phyloP scores from a whole-genome alignment of 2,888 invertebrate species.

The Corbicula japonica region DNA sequence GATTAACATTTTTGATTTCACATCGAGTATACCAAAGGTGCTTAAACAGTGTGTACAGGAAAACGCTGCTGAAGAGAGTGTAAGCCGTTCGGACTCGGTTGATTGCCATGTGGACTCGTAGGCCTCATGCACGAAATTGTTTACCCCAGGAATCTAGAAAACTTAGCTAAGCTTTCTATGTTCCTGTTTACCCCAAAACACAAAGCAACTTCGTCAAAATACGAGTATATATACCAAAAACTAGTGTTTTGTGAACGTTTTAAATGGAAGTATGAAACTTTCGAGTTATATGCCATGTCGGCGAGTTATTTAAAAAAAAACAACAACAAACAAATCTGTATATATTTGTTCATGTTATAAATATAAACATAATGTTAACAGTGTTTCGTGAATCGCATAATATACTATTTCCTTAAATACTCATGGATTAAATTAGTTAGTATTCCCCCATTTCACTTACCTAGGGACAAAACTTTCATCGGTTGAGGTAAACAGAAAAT shows the following conservation, averaged over 20 bases:
- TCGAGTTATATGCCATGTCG: not conserved
- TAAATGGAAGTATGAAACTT: not conserved
- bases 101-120: not conserved
- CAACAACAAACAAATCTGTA: not conserved
- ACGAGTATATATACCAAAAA: too few relatives aligned
- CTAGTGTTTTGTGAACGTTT: too few relatives aligned
- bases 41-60: too few relatives aligned
- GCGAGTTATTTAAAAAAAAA: not conserved
- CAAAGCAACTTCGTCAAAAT: too few relatives aligned
- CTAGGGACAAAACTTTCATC: conserved; percentile 17
- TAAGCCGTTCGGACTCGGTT: not conserved
- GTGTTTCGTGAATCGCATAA: not conserved
- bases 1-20: not conserved
- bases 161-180: too few relatives aligned
- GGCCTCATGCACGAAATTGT: not conserved
- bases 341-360: conserved; percentile 7
- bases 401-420: not conserved
- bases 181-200: too few relatives aligned
- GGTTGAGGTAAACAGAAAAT: too few relatives aligned
- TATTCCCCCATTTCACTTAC: conserved; percentile 8
- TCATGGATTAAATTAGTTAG: not conserved
- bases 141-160: too few relatives aligned
- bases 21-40: too few relatives aligned
- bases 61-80: not conserved
- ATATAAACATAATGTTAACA: not conserved